Evolutionary conservation across 2,113 vertebrate species (phyloP).

Genomic region (Xiphorhynchus elegans): DNA sequence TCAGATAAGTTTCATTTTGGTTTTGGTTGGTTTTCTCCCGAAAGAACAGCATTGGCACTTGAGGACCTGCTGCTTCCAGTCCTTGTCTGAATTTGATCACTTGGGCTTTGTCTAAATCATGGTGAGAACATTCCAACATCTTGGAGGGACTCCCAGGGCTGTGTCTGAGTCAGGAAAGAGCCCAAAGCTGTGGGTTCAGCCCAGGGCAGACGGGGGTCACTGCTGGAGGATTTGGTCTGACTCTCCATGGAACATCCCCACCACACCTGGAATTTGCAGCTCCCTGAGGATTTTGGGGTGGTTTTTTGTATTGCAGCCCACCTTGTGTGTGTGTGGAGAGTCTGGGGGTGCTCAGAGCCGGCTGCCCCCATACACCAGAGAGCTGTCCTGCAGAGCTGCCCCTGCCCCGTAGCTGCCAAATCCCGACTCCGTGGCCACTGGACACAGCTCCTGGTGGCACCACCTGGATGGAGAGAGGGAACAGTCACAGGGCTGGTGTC

Average conservation of each 20-base stretch:
- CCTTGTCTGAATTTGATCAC: background rate
- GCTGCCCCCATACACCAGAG: slow-evolving; percentile 14
- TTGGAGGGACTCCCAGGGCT: rapidly evolving
- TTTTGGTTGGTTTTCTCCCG: background rate
- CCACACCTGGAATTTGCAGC: background rate
- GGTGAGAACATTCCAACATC: background rate
- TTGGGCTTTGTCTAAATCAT: background rate
- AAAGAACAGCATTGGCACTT: background rate
- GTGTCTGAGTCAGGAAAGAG: rapidly evolving
- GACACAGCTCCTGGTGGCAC: slow-evolving; percentile 83
- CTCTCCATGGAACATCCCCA: background rate
- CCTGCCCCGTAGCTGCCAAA: slow-evolving; percentile 64
- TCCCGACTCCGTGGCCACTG: slow-evolving; percentile 49
- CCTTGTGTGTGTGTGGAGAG: background rate
- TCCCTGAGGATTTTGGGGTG: background rate
- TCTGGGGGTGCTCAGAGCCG: background rate
- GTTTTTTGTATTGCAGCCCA: background rate
- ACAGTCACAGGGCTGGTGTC: background rate
- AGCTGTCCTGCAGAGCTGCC: slow-evolving; percentile 41
- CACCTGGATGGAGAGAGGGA: slow-evolving; percentile 70
- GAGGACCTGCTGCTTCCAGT: background rate
- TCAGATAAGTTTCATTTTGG: background rate
- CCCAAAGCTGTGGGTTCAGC: rapidly evolving
- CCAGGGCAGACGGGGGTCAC: rapidly evolving
- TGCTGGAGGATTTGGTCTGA: background rate